Base-by-base conservation (phyloP, 2,797 vertebrate species). In the Malurus splendens region DNA sequence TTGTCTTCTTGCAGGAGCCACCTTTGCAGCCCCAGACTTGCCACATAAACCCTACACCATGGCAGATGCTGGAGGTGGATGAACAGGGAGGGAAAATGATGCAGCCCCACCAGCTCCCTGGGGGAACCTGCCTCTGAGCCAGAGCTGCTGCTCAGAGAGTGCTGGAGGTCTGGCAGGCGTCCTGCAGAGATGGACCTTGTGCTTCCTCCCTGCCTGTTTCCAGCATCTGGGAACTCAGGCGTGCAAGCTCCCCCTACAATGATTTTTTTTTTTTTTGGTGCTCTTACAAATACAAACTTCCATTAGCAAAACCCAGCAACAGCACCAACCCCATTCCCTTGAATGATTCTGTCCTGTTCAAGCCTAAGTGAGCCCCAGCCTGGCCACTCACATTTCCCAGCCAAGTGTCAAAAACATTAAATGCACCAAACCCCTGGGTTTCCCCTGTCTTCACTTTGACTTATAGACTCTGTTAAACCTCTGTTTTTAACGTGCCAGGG, bases 11-110 rank as follows among this genome's bases (percentile, higher is more conserved):
- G 13, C 47, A 75, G 66, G 70, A 90, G 55, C 16, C 47, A n/a
- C 17, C 11, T 32, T 30, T 75, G 66, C 55, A 81, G 19, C 12
- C 36, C 36, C 36, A 36, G 10, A 36, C 48, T 57, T 1, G 0
- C 52, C 41, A 17, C 0, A 0, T 30, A 70, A 82, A 70, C 38
- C n/a, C 23, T 45, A 2, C 30, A 13, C n/a, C 0, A 0, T 36
- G 50, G 50, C 65, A 81, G 14, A 7, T 72, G 51, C 36, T 72
- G 65, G 73, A 71, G 38, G 14, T 44, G 62, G 65, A 38, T 80
- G 47, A 28, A 42, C 30, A 64, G 28, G 11, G 23, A 38, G 68
- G 38, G 48, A 65, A 41, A n/a, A 33, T 7, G 18, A 14, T 76
- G n/a, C 56, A 79, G 68, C 25, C 48, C 38, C 38, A 70, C 2